Base-by-base conservation (phyloP, 2,113 vertebrate species). In the Brachirus orientalis region DNA sequence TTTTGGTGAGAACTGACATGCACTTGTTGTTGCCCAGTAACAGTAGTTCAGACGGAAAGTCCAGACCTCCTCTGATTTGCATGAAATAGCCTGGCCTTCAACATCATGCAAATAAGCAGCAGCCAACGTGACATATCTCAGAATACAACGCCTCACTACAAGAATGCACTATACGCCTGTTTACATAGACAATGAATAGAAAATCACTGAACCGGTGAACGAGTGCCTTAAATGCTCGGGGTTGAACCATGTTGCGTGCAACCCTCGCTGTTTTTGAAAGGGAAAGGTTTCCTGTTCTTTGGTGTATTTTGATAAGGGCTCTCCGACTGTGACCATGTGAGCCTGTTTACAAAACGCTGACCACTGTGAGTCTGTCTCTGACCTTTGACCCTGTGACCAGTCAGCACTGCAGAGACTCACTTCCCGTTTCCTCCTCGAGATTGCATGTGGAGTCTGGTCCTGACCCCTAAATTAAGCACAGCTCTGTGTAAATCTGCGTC, bases 301-400 rank as follows among this genome's bases (percentile, higher is more conserved):
- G 33, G 19, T 20, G 50, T 73, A 55, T 84, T 87, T 78, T 86
- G 86, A 85, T 81, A 83, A 86, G 72, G 66, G 52, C 67, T 75
- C 69, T 33, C 54, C 47, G 60, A 50, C 37, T 17, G 55, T 52
- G 60, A 48, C 36, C n/a, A 63, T 52, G 66, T 69, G 79, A 74
- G 48, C 73, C 58, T 84, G 80, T 86, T 85, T 86, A 86, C 77
- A 85, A 77, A 87, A 67, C 61, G 79, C 75, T 87, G 83, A 87
- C 72, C 81, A 63, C 79, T 82, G 51, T 76, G 66, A 78, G 65
- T 74, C 53, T 63, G n/a, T 72, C 77, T 63, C 14, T 80, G 71
- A 82, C 84, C 78, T 78, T 58, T 80, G 75, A 75, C 57, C 62
- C 51, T 17, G 46, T 72, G 63, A 66, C 79, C 74, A 77, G 56